Percentiles rank a stretch among this genome's conserved stretches.
phyloP scores from a whole-genome alignment of 64 coral and sea anemone species.

The Hydrozoanthus tunicans region DNA sequence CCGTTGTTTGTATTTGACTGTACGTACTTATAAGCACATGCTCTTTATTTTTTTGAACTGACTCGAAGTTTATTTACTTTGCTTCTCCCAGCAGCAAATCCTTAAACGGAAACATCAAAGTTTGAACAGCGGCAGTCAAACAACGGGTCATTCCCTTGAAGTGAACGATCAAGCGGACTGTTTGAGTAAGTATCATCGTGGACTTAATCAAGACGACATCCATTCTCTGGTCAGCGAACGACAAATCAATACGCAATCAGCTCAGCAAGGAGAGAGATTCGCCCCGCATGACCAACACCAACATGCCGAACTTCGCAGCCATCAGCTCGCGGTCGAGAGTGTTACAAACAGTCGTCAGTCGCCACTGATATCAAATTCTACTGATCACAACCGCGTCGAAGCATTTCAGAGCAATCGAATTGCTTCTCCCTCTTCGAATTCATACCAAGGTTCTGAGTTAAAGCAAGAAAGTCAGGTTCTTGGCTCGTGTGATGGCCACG shows the following conservation, averaged over 20 bases:
- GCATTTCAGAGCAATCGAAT: slow-evolving; percentile 39
- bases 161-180: slow-evolving; percentile 53
- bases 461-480: slow-evolving; percentile 79
- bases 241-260: slow-evolving; percentile 63
- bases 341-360: slow-evolving; percentile 55
- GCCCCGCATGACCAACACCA: slow-evolving; percentile 55
- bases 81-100: slow-evolving; percentile 89
- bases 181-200: slow-evolving; percentile 64
- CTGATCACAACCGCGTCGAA: slow-evolving; percentile 41
- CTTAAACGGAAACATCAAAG: slow-evolving; percentile 93
- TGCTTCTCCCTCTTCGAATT: slow-evolving; percentile 54
- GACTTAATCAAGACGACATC: slow-evolving; percentile 61
- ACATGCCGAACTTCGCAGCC: slow-evolving; percentile 51
- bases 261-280: slow-evolving; percentile 48
- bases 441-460: slow-evolving; percentile 68
- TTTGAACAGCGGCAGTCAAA: slow-evolving; percentile 63
- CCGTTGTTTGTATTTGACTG: slow-evolving; percentile 74
- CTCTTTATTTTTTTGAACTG: slow-evolving; percentile 63
- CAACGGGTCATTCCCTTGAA: slow-evolving; percentile 60
- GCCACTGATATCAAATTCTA: slow-evolving; percentile 56
- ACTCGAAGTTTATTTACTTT: slow-evolving; percentile 79
- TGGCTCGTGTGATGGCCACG: slow-evolving; percentile 75
- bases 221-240: slow-evolving; percentile 60
- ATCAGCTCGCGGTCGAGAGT: slow-evolving; percentile 38
- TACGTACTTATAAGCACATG: slow-evolving; percentile 67